Evolutionary conservation across 2,113 vertebrate species (phyloP).

Genomic region (Macquaria ambigua): DNA sequence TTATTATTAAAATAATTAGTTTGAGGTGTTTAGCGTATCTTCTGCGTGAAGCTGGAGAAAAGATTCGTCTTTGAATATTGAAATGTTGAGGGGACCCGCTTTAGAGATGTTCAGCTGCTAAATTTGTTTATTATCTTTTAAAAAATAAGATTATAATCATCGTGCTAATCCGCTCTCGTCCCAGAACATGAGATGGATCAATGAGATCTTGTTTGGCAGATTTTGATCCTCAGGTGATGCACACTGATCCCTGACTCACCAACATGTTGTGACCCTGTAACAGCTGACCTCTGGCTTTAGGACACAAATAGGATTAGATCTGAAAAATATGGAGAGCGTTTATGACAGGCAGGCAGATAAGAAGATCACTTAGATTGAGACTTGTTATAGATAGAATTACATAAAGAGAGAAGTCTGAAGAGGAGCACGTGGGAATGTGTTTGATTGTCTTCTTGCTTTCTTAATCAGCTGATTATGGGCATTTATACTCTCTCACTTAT

Average conservation of each 20-base stretch:
- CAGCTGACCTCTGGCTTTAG: background rate
- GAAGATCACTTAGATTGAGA: background rate
- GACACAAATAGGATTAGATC: background rate
- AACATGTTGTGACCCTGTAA: no score
- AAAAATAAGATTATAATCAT: conserved; percentile 25
- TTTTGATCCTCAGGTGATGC: background rate
- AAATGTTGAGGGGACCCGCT: background rate
- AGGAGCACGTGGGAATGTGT: no score
- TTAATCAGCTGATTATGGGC: no score
- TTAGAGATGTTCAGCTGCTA: background rate
- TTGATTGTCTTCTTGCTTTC: no score
- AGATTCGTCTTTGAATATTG: background rate
- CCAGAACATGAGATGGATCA: conserved; percentile 8
- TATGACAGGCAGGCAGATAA: background rate
- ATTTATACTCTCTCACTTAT: no score
- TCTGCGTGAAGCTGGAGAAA: background rate
- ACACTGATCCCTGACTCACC: no score
- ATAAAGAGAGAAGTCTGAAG: no score
- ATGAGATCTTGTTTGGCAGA: conserved; percentile 10
- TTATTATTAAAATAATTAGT: no score
- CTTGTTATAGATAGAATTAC: background rate
- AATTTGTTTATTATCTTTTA: conserved; percentile 6
- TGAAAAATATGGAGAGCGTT: background rate
- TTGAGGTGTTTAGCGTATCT: no score
- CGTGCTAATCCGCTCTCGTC: background rate